phyloP scores from a whole-genome alignment of 2,888 invertebrate genomes.

The Drosophila buzzatii region DNA sequence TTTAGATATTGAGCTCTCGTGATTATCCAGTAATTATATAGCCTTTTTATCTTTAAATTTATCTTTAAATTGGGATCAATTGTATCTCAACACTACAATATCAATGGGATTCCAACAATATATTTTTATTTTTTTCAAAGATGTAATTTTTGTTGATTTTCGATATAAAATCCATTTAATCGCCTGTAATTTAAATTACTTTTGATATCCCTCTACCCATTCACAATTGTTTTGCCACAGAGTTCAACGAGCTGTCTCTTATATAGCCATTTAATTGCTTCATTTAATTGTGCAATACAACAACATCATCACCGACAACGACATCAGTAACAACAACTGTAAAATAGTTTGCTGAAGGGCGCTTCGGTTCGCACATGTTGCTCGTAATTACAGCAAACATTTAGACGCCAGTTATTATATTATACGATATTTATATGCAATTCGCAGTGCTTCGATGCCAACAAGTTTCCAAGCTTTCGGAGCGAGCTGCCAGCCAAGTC shows the following conservation, averaged over 20 bases:
- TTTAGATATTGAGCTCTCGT: no score
- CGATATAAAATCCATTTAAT: no score
- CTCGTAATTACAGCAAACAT: conserved; percentile 64
- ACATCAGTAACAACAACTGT: conserved; percentile 1
- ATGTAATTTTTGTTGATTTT: background rate
- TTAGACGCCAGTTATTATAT: conserved; percentile 68
- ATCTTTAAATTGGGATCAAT: no score
- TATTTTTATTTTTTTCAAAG: background rate
- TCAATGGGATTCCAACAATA: no score
- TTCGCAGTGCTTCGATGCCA: conserved; percentile 38
- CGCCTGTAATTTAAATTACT: background rate
- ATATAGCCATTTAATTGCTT: conserved; percentile 69
- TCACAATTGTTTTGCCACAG: conserved; percentile 1
- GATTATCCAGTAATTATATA: no score
- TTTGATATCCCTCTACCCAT: background rate
- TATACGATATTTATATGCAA: conserved; percentile 65
- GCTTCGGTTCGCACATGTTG: conserved; percentile 61
- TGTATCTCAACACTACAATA: no score
- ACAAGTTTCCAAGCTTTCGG: conserved; percentile 23
- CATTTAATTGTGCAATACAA: conserved; percentile 52
- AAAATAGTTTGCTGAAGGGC: conserved; percentile 27
- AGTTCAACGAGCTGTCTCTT: conserved; percentile 37
- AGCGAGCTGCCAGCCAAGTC: conserved; percentile 32
- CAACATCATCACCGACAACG: conserved; percentile 14
- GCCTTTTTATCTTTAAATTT: no score